Evolutionary conservation across 2,888 invertebrate genomes (phyloP), one percentile per base, ranked within the genome.

Genomic region (Argyresthia goedartella): DNA sequence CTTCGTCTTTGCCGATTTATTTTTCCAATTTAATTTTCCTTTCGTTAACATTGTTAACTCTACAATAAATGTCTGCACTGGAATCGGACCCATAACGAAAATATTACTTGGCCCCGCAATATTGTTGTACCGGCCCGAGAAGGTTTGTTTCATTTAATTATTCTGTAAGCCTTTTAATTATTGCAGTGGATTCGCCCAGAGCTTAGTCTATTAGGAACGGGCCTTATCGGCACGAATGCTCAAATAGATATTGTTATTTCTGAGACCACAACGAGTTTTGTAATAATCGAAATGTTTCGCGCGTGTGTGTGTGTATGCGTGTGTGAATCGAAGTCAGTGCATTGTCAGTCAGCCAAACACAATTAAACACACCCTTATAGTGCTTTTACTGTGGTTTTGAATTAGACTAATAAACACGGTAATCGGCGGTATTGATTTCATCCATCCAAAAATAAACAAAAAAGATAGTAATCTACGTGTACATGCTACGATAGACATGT

Each of bases 141-240:
- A 25, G 52, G 63, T 69, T 66, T 70, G 66, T 67, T 65, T 65
- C 65, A 59, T 62, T 71, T 70, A 76, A 69, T 74, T 71, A 73
- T 69, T 69, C 69, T 62, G 65, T 69, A 72, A 70, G 71, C 69
- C 69, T 67, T 75, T 76, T 73, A 73, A 76, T 76, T 74, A 76
- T 70, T 68, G 62, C 69, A 60, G 59, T 63, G 62, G 65, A 67
- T 69, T 59, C 64, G 57, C 62, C 64, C 62, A 61, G 58, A 60
- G 60, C 57, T 58, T 61, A 60, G 59, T 59, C 60, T 60, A 67
- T 65, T 64, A 58, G 57, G 57, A 61, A 61, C 58, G 53, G 55
- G 51, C 53, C 56, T 56, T 55, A 57, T 59, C 56, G 57, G 56
- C 42, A 47, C 42, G 39, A 25, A 39, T 39, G 43, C 42, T 43